These are phyloP conservation scores for Dendropsophus ebraccatus DNA, from an alignment of 2,113 vertebrate species.

Conservation along the genomic window DNA sequence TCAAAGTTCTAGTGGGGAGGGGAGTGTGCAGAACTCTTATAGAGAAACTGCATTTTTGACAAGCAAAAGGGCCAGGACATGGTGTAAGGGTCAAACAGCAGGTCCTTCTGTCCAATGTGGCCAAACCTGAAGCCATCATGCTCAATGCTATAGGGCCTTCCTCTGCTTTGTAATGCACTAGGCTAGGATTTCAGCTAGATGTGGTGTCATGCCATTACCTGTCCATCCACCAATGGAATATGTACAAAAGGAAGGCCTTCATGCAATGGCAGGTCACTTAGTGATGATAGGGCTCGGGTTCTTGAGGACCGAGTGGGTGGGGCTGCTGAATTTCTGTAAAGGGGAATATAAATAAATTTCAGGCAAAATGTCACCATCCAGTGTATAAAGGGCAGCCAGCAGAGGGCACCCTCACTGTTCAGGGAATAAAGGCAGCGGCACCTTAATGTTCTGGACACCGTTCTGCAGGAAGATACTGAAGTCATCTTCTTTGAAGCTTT, in stretches of 20 bases:
- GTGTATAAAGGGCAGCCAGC: background rate
- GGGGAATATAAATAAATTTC: background rate
- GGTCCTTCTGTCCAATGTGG: too few relatives aligned
- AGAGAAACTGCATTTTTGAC: too few relatives aligned
- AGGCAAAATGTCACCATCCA: background rate
- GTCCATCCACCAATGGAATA: conserved; percentile 71
- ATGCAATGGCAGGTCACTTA: conserved; percentile 5
- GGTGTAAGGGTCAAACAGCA: too few relatives aligned
- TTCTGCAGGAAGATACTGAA: background rate
- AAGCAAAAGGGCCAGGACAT: too few relatives aligned
- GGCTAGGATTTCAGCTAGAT: too few relatives aligned
- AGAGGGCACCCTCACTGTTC: background rate
- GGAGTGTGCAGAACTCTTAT: too few relatives aligned
- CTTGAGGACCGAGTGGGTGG: background rate
- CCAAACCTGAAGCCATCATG: too few relatives aligned
- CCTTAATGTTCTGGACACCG: conserved; percentile 6
- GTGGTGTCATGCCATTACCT: conserved; percentile 62
- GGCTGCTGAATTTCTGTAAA: background rate
- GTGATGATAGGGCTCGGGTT: background rate
- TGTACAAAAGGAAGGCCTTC: conserved; percentile 68
- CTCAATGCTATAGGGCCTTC: too few relatives aligned
- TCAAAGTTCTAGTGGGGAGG: too few relatives aligned
- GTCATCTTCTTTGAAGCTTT: conserved; percentile 29
- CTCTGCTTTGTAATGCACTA: too few relatives aligned
- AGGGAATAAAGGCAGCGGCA: background rate